These are phyloP conservation scores for Trogon melanurus DNA, from an alignment of 2,113 vertebrate species.

Conservation along the genomic window DNA sequence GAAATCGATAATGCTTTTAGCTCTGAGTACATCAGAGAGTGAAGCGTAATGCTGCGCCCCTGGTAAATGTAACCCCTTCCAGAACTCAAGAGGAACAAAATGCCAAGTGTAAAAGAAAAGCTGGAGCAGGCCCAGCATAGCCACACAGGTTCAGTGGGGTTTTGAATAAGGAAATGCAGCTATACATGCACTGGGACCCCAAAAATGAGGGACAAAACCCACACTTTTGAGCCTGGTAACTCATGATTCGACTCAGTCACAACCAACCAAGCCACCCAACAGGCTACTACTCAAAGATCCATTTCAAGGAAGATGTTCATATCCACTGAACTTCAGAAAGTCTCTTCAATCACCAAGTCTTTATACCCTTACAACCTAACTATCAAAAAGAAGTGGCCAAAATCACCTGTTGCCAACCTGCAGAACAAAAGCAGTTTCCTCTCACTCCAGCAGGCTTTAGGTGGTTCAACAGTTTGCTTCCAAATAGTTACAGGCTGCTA, in stretches of 20 bases:
- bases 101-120: not conserved
- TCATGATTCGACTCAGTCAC: not conserved
- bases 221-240: not conserved
- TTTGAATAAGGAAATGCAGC: not conserved
- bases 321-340: not conserved
- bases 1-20: slow-evolving; percentile 60
- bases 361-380: not conserved
- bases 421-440: not conserved
- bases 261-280: not conserved
- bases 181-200: rapidly evolving
- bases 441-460: not conserved
- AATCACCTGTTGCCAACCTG: not conserved
- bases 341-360: not conserved
- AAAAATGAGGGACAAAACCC: not conserved
- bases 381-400: not conserved
- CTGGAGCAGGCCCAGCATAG: not conserved
- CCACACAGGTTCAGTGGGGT: rapidly evolving
- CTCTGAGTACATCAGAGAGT: not conserved
- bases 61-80: not conserved
- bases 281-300: not conserved
- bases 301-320: not conserved
- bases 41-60: not conserved
- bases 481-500: not conserved
- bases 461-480: not conserved
- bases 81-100: not conserved